A percentile compares a stretch with the other conserved stretches of the same genome.
Evolutionary conservation across 53 echinoderm and acorn worm species (phyloP).

Genomic region (Apostichopus leukothele): DNA sequence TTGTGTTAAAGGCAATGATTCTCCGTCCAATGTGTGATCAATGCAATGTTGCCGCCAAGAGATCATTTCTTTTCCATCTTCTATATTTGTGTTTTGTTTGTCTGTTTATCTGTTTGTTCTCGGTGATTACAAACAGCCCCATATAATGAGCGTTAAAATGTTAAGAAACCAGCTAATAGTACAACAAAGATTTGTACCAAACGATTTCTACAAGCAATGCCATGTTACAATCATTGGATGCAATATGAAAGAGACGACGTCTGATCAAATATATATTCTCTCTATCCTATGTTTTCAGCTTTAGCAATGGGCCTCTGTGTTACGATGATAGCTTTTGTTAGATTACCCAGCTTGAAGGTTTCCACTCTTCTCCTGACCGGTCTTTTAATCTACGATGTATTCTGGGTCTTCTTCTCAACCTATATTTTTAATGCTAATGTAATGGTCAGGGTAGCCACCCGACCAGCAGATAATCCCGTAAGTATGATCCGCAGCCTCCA

Average conservation of each 20-base stretch:
- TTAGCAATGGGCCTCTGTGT: constrained; percentile 99
- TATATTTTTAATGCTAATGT: constrained; percentile 99
- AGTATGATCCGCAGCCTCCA: constrained; percentile 22
- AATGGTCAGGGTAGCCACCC: constrained; percentile 97
- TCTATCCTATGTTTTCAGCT: constrained; percentile 54
- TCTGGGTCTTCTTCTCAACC: constrained; percentile 99
- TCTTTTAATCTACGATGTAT: constrained; percentile 96
- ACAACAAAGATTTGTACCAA: too few species aligned
- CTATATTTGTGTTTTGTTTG: too few species aligned
- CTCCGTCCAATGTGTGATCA: too few species aligned
- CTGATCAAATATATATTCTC: not conserved
- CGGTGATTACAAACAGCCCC: too few species aligned
- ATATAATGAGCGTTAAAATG: too few species aligned
- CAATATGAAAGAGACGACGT: not conserved
- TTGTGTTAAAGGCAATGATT: too few species aligned
- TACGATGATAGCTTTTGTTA: constrained; percentile 98
- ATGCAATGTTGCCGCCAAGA: too few species aligned
- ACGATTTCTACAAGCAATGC: too few species aligned
- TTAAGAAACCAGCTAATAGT: too few species aligned
- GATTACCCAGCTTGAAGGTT: constrained; percentile 92
- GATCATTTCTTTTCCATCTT: too few species aligned
- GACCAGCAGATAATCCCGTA: constrained; percentile 98
- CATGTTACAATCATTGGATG: too few species aligned
- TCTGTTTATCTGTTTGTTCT: too few species aligned
- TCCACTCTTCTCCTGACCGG: constrained; percentile 95